A percentile compares a stretch with the other conserved stretches of the same genome.
These are phyloP conservation scores for Passer domesticus DNA, from an alignment of 2,113 vertebrate genomes.

Conservation along the genomic window DNA sequence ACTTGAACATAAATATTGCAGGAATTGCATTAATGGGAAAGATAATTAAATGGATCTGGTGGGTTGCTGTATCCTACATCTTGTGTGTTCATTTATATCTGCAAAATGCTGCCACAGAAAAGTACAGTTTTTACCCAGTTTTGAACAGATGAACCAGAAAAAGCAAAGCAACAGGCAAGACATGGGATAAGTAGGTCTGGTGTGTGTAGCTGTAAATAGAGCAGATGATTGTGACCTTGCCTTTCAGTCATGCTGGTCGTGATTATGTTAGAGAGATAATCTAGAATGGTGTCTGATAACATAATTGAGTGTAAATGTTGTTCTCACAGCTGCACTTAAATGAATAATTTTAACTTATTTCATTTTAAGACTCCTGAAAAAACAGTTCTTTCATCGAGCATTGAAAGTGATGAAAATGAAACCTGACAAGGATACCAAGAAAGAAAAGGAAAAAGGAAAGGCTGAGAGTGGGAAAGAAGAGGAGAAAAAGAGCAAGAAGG, in stretches of 20 bases:
- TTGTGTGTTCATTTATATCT: background rate
- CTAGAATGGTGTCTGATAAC: background rate
- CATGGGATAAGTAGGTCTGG: background rate
- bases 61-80: background rate
- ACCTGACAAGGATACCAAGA: constrained; percentile 90
- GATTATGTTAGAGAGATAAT: background rate
- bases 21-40: background rate
- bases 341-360: background rate
- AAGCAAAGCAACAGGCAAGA: background rate
- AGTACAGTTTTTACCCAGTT: background rate
- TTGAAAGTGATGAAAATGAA: constrained; percentile 99
- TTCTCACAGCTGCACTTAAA: background rate
- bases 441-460: constrained; percentile 85
- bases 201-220: background rate
- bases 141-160: background rate
- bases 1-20: background rate
- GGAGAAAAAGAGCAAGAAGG: constrained; percentile 87
- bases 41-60: background rate
- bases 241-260: background rate
- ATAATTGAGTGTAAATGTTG: background rate
- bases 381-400: constrained; percentile 96
- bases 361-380: constrained; percentile 89
- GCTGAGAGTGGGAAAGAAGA: constrained; percentile 86
- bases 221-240: background rate
- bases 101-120: background rate